Evolutionary conservation across 2,888 invertebrate species (phyloP).

Genomic region (Blera fallax): DNA sequence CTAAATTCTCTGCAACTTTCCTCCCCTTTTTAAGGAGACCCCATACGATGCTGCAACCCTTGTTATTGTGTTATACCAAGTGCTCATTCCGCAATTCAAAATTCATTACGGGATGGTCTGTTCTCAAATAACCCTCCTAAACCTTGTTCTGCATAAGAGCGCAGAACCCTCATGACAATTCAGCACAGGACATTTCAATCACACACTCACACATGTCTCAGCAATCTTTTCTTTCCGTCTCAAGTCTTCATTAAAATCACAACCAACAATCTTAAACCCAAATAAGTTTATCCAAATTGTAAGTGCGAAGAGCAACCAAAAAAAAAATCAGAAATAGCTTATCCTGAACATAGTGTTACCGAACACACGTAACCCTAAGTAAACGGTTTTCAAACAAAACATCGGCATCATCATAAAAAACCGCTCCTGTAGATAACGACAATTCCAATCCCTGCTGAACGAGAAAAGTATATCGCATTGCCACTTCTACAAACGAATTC

Average conservation of each 20-base stretch:
- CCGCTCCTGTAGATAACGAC: slow-evolving; percentile 64
- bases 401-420: slow-evolving; percentile 56
- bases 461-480: slow-evolving; percentile 20
- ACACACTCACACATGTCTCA: not conserved
- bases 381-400: slow-evolving; percentile 38
- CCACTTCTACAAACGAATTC: slow-evolving; percentile 65
- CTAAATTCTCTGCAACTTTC: too few relatives aligned
- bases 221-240: not conserved
- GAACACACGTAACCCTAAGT: slow-evolving; percentile 27
- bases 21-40: too few relatives aligned
- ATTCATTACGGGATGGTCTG: not conserved
- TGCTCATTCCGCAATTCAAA: too few relatives aligned
- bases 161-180: not conserved
- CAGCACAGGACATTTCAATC: not conserved
- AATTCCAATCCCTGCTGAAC: slow-evolving; percentile 26
- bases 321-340: not conserved
- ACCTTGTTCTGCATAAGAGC: not conserved
- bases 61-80: too few relatives aligned
- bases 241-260: not conserved
- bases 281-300: slow-evolving; percentile 26
- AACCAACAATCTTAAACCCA: slow-evolving; percentile 8
- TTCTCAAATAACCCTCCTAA: not conserved
- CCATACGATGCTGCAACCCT: too few relatives aligned
- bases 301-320: not conserved
- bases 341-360: not conserved